Evolutionary conservation across 2,888 invertebrate species (phyloP).

Genomic region (Margaritifera margaritifera): DNA sequence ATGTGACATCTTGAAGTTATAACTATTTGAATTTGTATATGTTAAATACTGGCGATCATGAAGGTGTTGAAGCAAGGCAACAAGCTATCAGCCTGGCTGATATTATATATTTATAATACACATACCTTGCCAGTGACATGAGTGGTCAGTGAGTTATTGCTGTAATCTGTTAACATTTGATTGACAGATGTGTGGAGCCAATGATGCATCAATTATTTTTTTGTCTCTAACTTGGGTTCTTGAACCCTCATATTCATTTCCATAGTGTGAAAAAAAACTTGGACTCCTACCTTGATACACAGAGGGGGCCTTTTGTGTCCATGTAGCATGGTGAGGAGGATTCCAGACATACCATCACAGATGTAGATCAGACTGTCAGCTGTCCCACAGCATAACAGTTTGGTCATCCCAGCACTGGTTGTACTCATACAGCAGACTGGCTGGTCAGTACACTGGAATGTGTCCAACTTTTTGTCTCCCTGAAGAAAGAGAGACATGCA

Average conservation of each 20-base stretch:
- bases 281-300: slow-evolving; percentile 42
- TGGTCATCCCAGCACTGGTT: slow-evolving; percentile 52
- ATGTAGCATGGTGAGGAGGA: slow-evolving; percentile 54
- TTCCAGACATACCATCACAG: slow-evolving; percentile 49
- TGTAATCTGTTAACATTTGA: not conserved
- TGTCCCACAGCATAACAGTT: slow-evolving; percentile 51
- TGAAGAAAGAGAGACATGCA: slow-evolving; percentile 22
- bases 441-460: slow-evolving; percentile 51
- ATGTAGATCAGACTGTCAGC: slow-evolving; percentile 54
- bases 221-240: not conserved
- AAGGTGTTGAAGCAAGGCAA: too few relatives aligned
- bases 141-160: too few relatives aligned
- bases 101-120: too few relatives aligned
- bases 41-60: too few relatives aligned
- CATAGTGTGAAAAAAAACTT: not conserved
- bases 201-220: not conserved
- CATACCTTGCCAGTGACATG: too few relatives aligned
- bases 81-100: too few relatives aligned
- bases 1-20: too few relatives aligned
- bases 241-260: not conserved
- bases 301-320: slow-evolving; percentile 56
- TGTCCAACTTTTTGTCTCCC: slow-evolving; percentile 48
- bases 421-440: slow-evolving; percentile 50
- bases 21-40: too few relatives aligned
- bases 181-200: not conserved